phyloP scores from a whole-genome alignment of 1,140 invertebrate genomes.

The Pomphorhynchus laevis region DNA sequence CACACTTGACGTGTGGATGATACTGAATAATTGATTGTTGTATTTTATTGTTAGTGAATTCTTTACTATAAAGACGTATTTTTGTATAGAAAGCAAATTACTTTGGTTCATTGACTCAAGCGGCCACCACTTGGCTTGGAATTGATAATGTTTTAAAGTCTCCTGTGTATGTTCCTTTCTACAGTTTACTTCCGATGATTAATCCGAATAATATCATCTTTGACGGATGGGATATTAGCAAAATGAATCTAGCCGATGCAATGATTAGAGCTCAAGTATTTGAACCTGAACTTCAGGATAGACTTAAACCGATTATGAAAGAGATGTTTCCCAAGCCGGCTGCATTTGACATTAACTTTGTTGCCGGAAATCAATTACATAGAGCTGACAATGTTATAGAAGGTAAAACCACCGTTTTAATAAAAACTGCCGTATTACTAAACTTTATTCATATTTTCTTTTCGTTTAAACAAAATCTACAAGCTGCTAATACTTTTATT shows the following conservation, averaged over 20 bases:
- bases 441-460: too few relatives aligned
- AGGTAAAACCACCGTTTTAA: too few relatives aligned
- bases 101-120: conserved; percentile 52
- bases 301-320: conserved; percentile 34
- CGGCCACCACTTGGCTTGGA: conserved; percentile 46
- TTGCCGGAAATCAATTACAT: conserved; percentile 57
- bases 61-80: too few relatives aligned
- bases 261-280: conserved; percentile 38
- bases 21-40: not conserved
- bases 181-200: conserved; percentile 45
- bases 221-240: conserved; percentile 79
- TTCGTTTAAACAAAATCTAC: too few relatives aligned
- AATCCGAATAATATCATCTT: conserved; percentile 48
- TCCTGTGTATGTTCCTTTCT: conserved; percentile 41
- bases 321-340: conserved; percentile 39
- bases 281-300: conserved; percentile 25
- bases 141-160: conserved; percentile 25
- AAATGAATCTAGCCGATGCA: conserved; percentile 39
- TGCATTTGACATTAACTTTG: conserved; percentile 54
- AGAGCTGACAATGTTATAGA: conserved; percentile 45
- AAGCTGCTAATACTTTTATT: too few relatives aligned
- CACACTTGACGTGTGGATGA: too few relatives aligned
- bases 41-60: not conserved
- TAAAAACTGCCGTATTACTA: too few relatives aligned
- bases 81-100: conserved; percentile 34